Conservation (phyloP, 2,888 invertebrate species). For the Caenorhabditis parvicauda region DNA sequence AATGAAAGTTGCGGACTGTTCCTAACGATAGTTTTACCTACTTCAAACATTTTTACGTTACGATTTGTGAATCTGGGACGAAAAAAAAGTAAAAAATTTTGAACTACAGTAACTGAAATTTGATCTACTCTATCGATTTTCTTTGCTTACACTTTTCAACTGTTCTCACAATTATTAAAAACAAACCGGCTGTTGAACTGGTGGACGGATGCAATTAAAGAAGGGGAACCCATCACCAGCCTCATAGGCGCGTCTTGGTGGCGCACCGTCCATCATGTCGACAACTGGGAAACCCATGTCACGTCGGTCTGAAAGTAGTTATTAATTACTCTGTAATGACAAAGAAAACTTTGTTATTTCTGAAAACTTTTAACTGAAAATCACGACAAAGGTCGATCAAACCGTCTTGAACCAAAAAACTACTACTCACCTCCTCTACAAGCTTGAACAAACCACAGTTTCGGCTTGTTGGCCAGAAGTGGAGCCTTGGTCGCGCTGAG, state of each 20-base stretch:
- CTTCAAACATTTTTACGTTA: too few species aligned
- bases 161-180: neutral
- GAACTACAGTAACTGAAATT: too few species aligned
- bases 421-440: slow-evolving; percentile 58
- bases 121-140: too few species aligned
- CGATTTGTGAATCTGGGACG: too few species aligned
- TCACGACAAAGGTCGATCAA: neutral
- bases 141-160: too few species aligned
- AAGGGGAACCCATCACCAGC: slow-evolving; percentile 18
- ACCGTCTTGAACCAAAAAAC: neutral
- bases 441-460: slow-evolving; percentile 61
- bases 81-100: too few species aligned
- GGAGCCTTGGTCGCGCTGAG: slow-evolving; percentile 53
- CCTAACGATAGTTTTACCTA: too few species aligned
- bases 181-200: neutral
- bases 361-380: neutral
- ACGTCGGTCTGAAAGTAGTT: slow-evolving; percentile 18
- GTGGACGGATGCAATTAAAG: slow-evolving; percentile 22
- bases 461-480: slow-evolving; percentile 58
- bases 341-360: neutral
- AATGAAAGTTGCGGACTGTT: too few species aligned
- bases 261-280: slow-evolving; percentile 16
- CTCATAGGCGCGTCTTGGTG: slow-evolving; percentile 9
- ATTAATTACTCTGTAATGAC: neutral
- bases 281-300: slow-evolving; percentile 17